Conservation (phyloP, 2,113 vertebrate genomes). For the Dermatemys mawii region DNA sequence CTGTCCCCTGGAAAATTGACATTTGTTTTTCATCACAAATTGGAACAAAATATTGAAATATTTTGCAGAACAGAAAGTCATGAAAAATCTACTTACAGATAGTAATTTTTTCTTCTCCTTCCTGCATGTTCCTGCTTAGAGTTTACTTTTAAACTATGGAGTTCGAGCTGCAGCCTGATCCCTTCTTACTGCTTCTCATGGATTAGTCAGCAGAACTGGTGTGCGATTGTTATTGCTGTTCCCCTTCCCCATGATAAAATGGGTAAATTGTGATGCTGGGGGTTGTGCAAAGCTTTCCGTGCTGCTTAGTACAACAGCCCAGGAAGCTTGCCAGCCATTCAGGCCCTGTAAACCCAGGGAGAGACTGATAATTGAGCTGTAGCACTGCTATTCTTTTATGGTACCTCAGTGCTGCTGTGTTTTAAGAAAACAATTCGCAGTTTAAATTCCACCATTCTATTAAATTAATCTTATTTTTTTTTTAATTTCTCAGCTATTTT, state of each 20-base stretch:
- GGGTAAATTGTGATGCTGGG: background rate
- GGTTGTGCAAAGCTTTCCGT: background rate
- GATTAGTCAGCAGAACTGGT: background rate
- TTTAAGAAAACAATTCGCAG: background rate
- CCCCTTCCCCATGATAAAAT: background rate
- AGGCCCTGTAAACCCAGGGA: background rate
- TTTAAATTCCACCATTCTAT: background rate
- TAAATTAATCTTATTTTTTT: background rate
- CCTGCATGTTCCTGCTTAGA: background rate
- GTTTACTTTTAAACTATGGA: background rate
- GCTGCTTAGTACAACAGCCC: background rate
- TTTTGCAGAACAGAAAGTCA: background rate
- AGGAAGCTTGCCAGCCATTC: background rate
- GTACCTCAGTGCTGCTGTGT: background rate
- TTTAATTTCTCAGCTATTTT: background rate
- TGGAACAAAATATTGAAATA: background rate
- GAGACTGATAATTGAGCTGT: background rate
- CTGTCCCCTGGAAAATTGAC: background rate
- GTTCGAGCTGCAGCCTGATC: background rate
- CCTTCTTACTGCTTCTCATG: background rate
- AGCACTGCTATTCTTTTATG: background rate
- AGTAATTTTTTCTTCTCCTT: background rate
- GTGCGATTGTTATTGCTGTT: background rate
- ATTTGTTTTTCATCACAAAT: background rate
- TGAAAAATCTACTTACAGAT: background rate